phyloP scores from a whole-genome alignment of 2,113 vertebrate genomes.

The Pseudopodoces humilis region DNA sequence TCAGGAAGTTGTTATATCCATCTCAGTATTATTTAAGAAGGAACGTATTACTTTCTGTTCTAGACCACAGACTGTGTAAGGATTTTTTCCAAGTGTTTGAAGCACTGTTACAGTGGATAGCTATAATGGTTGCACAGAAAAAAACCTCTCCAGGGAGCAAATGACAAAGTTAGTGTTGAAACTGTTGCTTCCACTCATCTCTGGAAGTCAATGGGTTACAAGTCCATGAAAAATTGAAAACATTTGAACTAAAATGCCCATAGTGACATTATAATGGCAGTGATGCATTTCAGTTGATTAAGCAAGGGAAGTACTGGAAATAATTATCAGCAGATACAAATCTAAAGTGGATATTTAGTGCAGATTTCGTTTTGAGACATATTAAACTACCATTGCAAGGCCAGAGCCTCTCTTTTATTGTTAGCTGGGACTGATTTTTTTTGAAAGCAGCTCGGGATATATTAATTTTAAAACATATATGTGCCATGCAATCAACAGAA shows the following conservation, averaged over 20 bases:
- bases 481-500: not conserved
- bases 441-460: not conserved
- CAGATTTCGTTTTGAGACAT: not conserved
- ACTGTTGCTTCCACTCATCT: not conserved
- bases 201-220: not conserved
- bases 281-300: not conserved
- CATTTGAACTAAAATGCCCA: not conserved
- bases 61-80: not conserved
- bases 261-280: not conserved
- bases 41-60: not conserved
- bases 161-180: not conserved
- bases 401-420: not conserved
- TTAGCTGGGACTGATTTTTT: not conserved
- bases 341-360: not conserved
- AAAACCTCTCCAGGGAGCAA: not conserved
- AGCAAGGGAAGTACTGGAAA: not conserved
- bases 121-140: not conserved
- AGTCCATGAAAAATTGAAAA: not conserved
- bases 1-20: not conserved
- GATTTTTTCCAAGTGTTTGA: not conserved
- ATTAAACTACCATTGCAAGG: not conserved
- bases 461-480: not conserved
- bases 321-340: not conserved
- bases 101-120: not conserved
- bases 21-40: not conserved